Evolutionary conservation across 2,797 vertebrate genomes (phyloP), one percentile per base, ranked within the genome.

Genomic region (Anguilla marmorata): DNA sequence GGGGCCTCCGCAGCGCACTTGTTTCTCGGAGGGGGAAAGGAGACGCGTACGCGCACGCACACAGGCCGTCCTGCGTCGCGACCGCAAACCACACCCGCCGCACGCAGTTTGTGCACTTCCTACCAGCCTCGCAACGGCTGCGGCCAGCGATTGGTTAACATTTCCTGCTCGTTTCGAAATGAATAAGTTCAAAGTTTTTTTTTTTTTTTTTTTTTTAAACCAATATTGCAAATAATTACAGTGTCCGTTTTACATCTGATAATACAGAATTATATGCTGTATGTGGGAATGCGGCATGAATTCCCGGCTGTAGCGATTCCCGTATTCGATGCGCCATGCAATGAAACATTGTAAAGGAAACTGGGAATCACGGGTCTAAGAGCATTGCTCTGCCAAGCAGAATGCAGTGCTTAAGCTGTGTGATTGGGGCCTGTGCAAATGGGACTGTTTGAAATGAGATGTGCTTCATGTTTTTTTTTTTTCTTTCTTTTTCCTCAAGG

Each of bases 401-500:
- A 66, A 60, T 4, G 24, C 2, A n/a, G 63, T 27, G n/a, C 54
- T 56, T 56, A 56, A 16, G 21, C 3, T 66, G 5, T 66, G 24
- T 27, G 21, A 8, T 66, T 66, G 7, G 24, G 63, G 24, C 3
- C 24, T 66, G 63, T 66, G 63, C 24, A 27, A 27, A 50, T 79
- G 37, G 86, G 80, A 86, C 79, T 83, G 45, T 88, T 88, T 45
- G 87, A 90, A 87, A 30, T 50, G 79, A 1, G 27, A 56, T 37
- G 19, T 9, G 1, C 21, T 19, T 82, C 2, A 41, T 48, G 5
- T 33, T 54, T 27, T 86, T 82, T 24, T 9, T 63, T 7, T 87
- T 69, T 41, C 37, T 41, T 41, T 41, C 37, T 93, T 90, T 91
- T 90, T 91, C 86, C 92, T 85, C 3, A 93, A 99, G 99, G 99